Conservation (phyloP, 1,140 invertebrate genomes). For the Grapholita molesta region DNA sequence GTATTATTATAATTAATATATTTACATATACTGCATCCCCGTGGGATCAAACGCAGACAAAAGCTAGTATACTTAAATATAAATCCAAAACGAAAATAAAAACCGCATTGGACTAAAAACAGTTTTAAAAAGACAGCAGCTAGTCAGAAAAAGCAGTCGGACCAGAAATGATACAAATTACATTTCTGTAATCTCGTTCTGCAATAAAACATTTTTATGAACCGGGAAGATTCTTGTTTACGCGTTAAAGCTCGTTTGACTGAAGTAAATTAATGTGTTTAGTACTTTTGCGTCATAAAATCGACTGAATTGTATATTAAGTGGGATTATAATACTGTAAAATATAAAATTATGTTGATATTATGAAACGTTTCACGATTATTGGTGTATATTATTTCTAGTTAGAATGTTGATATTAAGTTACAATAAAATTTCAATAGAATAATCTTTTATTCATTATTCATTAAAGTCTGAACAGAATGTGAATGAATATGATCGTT, state of each 20-base stretch:
- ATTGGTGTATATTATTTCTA: neutral
- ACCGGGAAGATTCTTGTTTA: conserved; percentile 3
- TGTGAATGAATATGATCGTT: too few relatives aligned
- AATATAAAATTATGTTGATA: neutral
- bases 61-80: too few relatives aligned
- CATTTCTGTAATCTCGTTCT: neutral
- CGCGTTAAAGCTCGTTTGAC: neutral
- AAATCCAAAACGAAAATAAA: too few relatives aligned
- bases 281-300: conserved; percentile 3
- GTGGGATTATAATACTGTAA: neutral
- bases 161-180: neutral
- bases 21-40: too few relatives aligned
- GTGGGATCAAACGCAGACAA: too few relatives aligned
- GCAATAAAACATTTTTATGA: conserved; percentile 10
- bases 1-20: too few relatives aligned
- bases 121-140: neutral
- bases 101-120: too few relatives aligned
- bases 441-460: too few relatives aligned
- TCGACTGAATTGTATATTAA: neutral
- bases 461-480: too few relatives aligned
- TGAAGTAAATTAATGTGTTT: conserved; percentile 7
- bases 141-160: neutral
- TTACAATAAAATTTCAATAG: neutral
- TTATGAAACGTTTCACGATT: neutral
- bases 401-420: neutral